Base-by-base conservation (phyloP, 2,888 invertebrate species). In the Ryuthela nishihirai region DNA sequence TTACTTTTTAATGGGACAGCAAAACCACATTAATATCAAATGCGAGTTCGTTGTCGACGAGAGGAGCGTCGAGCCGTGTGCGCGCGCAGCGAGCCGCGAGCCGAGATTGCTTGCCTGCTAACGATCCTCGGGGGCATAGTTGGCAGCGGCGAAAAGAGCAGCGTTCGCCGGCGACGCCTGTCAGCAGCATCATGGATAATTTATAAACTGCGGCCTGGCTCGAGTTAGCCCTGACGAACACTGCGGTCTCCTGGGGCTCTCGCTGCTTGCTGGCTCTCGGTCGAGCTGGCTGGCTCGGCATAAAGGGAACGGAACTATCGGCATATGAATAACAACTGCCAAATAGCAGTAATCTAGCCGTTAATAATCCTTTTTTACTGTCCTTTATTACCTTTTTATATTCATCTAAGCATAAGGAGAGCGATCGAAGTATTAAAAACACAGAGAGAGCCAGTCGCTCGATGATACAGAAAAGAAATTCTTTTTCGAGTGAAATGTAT, bases 21-120 rank as follows among this genome's bases (percentile, higher is more conserved):
- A 67, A 69, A 69, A 69, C 67, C 68, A 66, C 69, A 69, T 69
- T 69, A 69, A 69, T 65, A 67, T 66, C 66, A 67, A 69, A 67
- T 67, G 67, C 58, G 54, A 46, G 42, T 56, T 56, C 56, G 47
- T 54, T 55, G 62, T 62, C 38, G 52, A n/a, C 12, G 50, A 52
- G 50, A 52, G 50, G 56, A 50, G 60, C 60, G 46, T 26, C 50
- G 35, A n/a, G n/a, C n/a, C n/a, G 52, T 17, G 15, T 58, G 56
- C 56, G 56, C 56, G 56, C 56, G 60, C 60, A 50, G 25, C 50
- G 35, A n/a, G n/a, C n/a, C n/a, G n/a, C n/a, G n/a, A n/a, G n/a
- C n/a, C 47, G 49, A 54, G 60, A 60, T 60, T 60, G 54, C 45
- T 52, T 35, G 52, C 43, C 9, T 40, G 47, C 61, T 62, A 62